Evolutionary conservation across 2,797 vertebrate genomes (phyloP), one percentile per base, ranked within the genome.

Genomic region (Arctocebus calabarensis): DNA sequence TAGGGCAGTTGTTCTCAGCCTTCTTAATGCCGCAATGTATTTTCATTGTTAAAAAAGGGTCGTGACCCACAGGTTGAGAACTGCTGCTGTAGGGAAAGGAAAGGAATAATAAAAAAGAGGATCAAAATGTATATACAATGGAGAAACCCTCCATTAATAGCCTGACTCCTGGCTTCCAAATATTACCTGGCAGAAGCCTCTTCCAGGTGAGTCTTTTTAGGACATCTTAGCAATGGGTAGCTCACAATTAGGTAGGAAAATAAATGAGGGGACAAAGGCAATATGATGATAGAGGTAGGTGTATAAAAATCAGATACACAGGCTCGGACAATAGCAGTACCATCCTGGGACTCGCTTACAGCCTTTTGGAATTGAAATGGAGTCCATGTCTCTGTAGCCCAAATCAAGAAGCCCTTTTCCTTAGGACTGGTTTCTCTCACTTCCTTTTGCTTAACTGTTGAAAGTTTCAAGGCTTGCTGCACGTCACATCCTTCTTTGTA

Each of bases 391-490:
- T 43, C 11, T 84, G 17, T 77, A 27, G 48, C 10, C 34, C 40
- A 95, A 77, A 11, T 29, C 6, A 19, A 77, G 29, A 86, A 84
- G 40, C 20, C 7, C 40, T 52, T 90, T 95, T 34, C 29, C 70
- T 22, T 45, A 0, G 3, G 70, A 25, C 22, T 64, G 57, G 17
- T 74, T 82, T 93, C 45, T 83, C 74, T 61, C 23, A 1, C 62
- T 89, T 94, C 19, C 8, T 57, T 75, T 95, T 55, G 23, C 91
- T 90, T 91, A 61, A 61, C n/a, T 55, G 61, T 86, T 57, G 74
- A 37, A 96, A 70, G n/a, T 84, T 79, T 88, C 93, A 74, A 88
- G 91, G 59, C 48, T 62, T 84, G 23, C 37, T 62, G 43, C 57
- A 83, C 16, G 70, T 45, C n/a, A 62, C 48, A 45, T 62, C 7